These are phyloP conservation scores for Himantopus leucocephalus DNA, from an alignment of 2,113 vertebrate genomes.

Conservation along the genomic window DNA sequence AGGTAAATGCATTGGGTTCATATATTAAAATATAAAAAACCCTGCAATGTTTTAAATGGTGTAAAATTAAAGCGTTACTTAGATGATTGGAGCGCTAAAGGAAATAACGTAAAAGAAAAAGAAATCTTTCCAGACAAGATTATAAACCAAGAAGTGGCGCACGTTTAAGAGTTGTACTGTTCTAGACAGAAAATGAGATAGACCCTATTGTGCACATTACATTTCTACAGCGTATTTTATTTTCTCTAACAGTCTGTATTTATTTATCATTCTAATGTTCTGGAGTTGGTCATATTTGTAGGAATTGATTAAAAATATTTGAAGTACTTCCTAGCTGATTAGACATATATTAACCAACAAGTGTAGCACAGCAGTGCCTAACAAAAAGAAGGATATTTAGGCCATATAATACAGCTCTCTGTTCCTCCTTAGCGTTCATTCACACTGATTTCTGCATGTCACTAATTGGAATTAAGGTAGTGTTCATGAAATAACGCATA, in stretches of 20 bases:
- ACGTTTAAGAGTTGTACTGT: neutral
- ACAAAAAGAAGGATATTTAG: neutral
- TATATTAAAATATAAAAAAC: neutral
- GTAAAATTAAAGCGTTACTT: neutral
- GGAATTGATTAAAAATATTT: neutral
- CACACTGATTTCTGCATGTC: neutral
- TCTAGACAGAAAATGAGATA: neutral
- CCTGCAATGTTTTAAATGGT: neutral
- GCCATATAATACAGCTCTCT: neutral
- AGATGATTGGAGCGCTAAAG: neutral
- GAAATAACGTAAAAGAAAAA: neutral
- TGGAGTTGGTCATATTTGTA: neutral
- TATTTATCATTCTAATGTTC: neutral
- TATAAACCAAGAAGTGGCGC: neutral
- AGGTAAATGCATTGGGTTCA: neutral
- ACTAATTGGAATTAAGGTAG: neutral
- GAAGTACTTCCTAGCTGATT: neutral
- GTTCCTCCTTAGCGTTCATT: neutral
- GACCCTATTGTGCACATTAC: fast-evolving
- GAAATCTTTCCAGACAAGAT: neutral
- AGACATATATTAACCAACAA: neutral
- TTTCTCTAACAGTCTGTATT: neutral
- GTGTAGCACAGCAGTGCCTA: neutral
- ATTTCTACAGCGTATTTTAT: neutral
- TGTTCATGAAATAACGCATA: neutral